Base-by-base conservation (phyloP, 2,888 invertebrate genomes). In the Lasius fuliginosus region DNA sequence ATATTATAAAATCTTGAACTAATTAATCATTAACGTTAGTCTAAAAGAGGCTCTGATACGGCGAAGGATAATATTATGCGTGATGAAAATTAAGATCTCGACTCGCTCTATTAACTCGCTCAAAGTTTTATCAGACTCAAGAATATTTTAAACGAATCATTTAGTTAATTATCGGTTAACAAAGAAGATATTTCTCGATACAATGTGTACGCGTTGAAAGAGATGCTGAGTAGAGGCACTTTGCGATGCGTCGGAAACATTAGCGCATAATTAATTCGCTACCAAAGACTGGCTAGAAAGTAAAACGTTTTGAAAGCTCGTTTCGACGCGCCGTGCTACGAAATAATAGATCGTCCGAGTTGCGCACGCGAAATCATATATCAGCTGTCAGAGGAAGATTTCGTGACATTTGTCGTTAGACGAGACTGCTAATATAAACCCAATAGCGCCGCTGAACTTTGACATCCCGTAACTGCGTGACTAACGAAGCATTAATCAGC, bases 401-500 rank as follows among this genome's bases (percentile, higher is more conserved):
- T 65, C 60, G 73, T 67, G 85, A 86, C 81, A 77, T 76, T 85
- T 76, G 74, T 85, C 76, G 83, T 77, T 46, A 58, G 60, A 82
- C 33, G 82, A 36, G 64, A 8, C 56, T 40, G 58, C 69, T 36
- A 81, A 88, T 84, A 53, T 58, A 83, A 86, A 83, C 81, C 73
- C 87, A 82, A 85, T 84, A 83, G 67, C 67, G 69, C 60, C 42
- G 67, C 8, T 87, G 88, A 88, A 83, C 88, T 89, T 60, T 86
- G 87, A 86, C 87, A 85, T 58, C 30, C 5, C 18, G 62, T 62
- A 79, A 79, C 2, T n/a, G 75, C 85, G 67, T 83, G 73, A 82
- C 85, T 82, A 86, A 89, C 86, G 68, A 83, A 36, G 82, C 77
- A 33, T 87, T 87, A 90, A 90, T 91, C 89, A 87, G 83, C 82